Evolutionary conservation across 2,888 invertebrate genomes (phyloP).

Genomic region (Labia minor): DNA sequence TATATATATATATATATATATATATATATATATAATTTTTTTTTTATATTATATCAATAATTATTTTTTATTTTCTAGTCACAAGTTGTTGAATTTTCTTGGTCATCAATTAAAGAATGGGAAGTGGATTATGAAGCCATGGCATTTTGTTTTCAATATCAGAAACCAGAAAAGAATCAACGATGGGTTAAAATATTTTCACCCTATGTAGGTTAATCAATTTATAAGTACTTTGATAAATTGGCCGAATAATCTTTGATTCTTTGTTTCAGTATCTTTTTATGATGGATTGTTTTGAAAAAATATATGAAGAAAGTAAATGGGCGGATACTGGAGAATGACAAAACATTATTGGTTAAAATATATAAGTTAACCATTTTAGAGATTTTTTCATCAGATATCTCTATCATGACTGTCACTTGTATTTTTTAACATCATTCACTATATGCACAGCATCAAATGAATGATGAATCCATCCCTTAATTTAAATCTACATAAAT

Average conservation of each 20-base stretch:
- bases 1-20: too few species aligned
- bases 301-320: slow-evolving; percentile 84
- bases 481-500: not conserved
- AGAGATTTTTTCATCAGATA: not conserved
- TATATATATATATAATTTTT: too few species aligned
- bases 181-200: slow-evolving; percentile 79
- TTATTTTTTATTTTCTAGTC: slow-evolving; percentile 38
- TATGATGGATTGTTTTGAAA: slow-evolving; percentile 88
- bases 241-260: too few species aligned
- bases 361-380: not conserved
- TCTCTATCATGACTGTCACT: slow-evolving; percentile 13
- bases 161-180: slow-evolving; percentile 65
- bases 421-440: slow-evolving; percentile 18
- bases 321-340: slow-evolving; percentile 77
- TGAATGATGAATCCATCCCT: slow-evolving; percentile 28
- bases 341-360: slow-evolving; percentile 30
- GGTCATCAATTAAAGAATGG: slow-evolving; percentile 75
- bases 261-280: slow-evolving; percentile 72
- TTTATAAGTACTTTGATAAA: too few species aligned
- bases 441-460: slow-evolving; percentile 26
- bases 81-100: slow-evolving; percentile 70
- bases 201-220: slow-evolving; percentile 63
- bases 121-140: slow-evolving; percentile 86
- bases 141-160: slow-evolving; percentile 81
- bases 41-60: not conserved